Evolutionary conservation across 1,140 invertebrate species (phyloP).

Genomic region (Laupala kohalensis): DNA sequence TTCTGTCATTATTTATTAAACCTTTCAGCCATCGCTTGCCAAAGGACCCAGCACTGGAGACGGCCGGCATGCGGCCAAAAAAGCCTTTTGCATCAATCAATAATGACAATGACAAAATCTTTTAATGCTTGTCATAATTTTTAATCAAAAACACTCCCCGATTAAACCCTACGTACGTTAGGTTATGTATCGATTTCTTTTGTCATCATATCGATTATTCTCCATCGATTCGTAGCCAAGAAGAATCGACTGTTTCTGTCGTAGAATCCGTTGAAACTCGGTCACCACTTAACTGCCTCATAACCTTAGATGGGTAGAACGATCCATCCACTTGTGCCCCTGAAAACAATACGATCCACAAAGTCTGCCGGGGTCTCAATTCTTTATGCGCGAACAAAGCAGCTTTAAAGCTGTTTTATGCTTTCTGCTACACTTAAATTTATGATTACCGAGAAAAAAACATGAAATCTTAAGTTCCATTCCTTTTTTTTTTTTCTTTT

Average conservation of each 20-base stretch:
- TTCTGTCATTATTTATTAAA: too few relatives aligned
- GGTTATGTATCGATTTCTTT: too few relatives aligned
- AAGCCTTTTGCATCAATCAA: too few relatives aligned
- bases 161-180: too few relatives aligned
- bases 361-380: neutral
- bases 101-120: too few relatives aligned
- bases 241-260: neutral
- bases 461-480: neutral
- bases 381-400: neutral
- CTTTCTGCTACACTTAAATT: neutral
- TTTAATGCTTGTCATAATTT: too few relatives aligned
- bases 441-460: neutral
- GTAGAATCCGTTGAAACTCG: neutral
- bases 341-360: neutral
- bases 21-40: too few relatives aligned
- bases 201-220: too few relatives aligned
- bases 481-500: neutral
- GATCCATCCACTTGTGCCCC: neutral
- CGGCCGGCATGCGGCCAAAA: too few relatives aligned
- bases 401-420: neutral
- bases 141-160: too few relatives aligned
- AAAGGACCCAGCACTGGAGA: too few relatives aligned
- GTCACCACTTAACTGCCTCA: neutral
- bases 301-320: neutral
- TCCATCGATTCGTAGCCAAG: too few relatives aligned